Conservation (phyloP, 1,140 invertebrate genomes). For the Euura lappo region DNA sequence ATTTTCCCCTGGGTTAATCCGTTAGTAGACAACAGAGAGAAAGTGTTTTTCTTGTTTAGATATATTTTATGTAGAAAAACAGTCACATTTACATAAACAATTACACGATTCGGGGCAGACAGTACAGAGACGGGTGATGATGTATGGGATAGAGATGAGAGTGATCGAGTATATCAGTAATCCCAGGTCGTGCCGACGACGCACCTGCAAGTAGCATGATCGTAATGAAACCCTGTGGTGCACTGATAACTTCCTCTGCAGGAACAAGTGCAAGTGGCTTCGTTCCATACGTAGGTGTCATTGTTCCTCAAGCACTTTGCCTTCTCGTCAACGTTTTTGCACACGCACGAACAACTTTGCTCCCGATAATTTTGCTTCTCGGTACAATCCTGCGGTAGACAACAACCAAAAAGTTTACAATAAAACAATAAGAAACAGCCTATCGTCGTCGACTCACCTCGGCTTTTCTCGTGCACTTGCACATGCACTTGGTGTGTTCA, state of each 20-base stretch:
- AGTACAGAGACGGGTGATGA: too few relatives aligned
- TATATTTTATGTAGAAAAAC: too few relatives aligned
- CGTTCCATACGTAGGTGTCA: constrained; percentile 67
- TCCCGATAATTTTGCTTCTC: constrained; percentile 63
- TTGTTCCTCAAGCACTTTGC: constrained; percentile 62
- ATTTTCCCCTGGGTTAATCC: too few relatives aligned
- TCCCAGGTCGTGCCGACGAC: constrained; percentile 21
- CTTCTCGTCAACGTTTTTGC: constrained; percentile 66
- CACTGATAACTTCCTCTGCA: constrained; percentile 64
- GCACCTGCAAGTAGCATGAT: constrained; percentile 68
- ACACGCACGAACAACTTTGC: constrained; percentile 65
- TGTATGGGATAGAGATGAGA: too few relatives aligned
- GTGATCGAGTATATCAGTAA: too few relatives aligned
- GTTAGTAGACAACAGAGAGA: too few relatives aligned
- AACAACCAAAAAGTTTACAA: constrained; percentile 20
- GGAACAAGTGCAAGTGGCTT: constrained; percentile 63
- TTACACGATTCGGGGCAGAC: too few relatives aligned
- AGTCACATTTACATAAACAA: too few relatives aligned
- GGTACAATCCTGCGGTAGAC: constrained; percentile 64
- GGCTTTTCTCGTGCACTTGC: constrained; percentile 65
- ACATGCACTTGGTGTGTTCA: constrained; percentile 68
- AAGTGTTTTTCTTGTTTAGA: too few relatives aligned
- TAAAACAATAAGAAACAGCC: constrained; percentile 21
- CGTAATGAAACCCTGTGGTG: constrained; percentile 66
- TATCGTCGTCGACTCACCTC: constrained; percentile 52